Evolutionary conservation across 2,113 vertebrate species (phyloP).

Genomic region (Brevimyrus niger): DNA sequence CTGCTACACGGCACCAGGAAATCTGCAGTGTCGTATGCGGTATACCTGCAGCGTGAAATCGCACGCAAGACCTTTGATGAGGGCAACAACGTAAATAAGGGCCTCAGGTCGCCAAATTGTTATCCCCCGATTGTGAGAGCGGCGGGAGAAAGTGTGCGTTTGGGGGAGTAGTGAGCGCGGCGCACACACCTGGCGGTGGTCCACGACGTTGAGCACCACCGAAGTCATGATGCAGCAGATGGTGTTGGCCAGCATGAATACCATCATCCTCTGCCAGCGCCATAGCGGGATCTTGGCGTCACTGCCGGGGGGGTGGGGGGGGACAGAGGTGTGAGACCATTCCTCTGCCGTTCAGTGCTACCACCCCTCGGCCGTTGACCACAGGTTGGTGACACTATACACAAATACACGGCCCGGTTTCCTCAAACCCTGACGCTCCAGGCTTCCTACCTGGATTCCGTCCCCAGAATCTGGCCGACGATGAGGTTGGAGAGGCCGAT

Average conservation of each 20-base stretch:
- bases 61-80: not conserved
- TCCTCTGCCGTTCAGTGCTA: not conserved
- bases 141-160: not conserved
- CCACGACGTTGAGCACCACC: slow-evolving; percentile 60
- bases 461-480: slow-evolving; percentile 68
- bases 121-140: not conserved
- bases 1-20: not conserved
- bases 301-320: slow-evolving; percentile 33
- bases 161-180: not conserved
- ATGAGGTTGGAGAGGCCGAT: slow-evolving; percentile 68
- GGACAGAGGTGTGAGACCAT: not conserved
- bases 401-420: not conserved
- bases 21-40: not conserved
- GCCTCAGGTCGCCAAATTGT: not conserved
- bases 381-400: not conserved
- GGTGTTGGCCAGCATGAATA: slow-evolving; percentile 72
- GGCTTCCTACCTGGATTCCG: slow-evolving; percentile 55
- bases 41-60: not conserved
- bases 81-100: not conserved
- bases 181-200: slow-evolving; percentile 59
- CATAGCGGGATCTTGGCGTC: slow-evolving; percentile 67
- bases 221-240: slow-evolving; percentile 61
- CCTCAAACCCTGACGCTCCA: not conserved
- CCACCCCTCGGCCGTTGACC: not conserved
- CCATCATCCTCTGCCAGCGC: slow-evolving; percentile 73